These are phyloP conservation scores for Cherax destructor DNA, from an alignment of 1,140 invertebrate genomes.

Conservation along the genomic window DNA sequence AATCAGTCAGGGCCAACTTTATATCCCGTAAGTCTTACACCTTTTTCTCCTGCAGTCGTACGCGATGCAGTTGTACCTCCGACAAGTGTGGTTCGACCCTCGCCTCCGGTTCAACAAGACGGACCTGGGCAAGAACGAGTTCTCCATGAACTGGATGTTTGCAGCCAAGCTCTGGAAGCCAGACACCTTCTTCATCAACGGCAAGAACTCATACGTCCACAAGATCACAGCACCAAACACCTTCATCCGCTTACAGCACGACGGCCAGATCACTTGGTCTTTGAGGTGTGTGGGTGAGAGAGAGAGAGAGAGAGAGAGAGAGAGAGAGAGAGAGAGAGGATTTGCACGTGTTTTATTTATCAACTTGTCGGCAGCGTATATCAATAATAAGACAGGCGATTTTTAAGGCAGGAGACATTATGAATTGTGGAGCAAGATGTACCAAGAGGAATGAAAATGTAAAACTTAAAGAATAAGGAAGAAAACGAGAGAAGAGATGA, in stretches of 20 bases:
- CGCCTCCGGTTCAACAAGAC: constrained; percentile 76
- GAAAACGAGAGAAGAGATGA: too few relatives aligned
- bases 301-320: neutral
- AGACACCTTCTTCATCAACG: constrained; percentile 82
- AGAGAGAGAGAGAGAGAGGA: neutral
- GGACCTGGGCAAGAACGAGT: constrained; percentile 77
- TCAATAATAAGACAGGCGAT: neutral
- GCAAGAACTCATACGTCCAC: constrained; percentile 80
- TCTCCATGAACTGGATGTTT: constrained; percentile 80
- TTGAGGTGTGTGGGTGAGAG: constrained; percentile 76
- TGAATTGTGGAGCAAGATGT: too few relatives aligned
- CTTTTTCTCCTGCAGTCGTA: constrained; percentile 87
- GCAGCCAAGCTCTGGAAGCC: constrained; percentile 81
- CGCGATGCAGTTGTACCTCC: constrained; percentile 92
- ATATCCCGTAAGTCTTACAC: too few relatives aligned
- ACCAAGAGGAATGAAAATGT: too few relatives aligned
- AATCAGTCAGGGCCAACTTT: too few relatives aligned
- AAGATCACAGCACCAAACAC: constrained; percentile 82
- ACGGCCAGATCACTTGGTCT: constrained; percentile 81
- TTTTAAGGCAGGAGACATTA: too few relatives aligned
- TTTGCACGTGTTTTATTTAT: too few relatives aligned
- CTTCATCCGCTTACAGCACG: constrained; percentile 78
- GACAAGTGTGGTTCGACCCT: constrained; percentile 80
- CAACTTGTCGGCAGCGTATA: neutral
- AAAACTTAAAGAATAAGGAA: too few relatives aligned